Percentiles rank a stretch among this genome's conserved stretches.
These are phyloP conservation scores for Meliscaeva auricollis DNA, from an alignment of 2,888 invertebrate genomes.

Conservation along the genomic window DNA sequence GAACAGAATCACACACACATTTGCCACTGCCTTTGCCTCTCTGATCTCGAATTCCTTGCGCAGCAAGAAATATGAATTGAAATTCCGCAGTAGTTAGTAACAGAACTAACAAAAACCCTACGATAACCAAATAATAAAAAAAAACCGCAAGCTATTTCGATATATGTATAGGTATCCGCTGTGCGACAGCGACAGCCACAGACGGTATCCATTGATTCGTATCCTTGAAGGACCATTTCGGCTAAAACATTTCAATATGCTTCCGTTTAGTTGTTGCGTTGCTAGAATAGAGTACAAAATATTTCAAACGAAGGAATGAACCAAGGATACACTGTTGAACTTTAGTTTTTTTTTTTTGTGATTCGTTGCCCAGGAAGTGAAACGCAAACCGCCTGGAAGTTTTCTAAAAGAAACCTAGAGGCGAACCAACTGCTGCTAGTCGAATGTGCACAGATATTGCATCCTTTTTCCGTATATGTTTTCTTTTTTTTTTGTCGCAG, in stretches of 20 bases:
- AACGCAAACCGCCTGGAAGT: conserved; percentile 1
- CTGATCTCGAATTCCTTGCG: conserved; percentile 20
- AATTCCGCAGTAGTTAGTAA: conserved; percentile 38
- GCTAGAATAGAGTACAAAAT: neutral
- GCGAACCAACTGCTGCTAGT: conserved; percentile 20
- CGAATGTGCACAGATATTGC: conserved; percentile 19
- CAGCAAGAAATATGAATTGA: conserved; percentile 38
- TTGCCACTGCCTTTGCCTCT: neutral
- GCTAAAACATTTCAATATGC: conserved; percentile 44
- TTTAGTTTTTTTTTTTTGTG: neutral
- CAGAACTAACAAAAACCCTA: neutral
- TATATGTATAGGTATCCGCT: neutral
- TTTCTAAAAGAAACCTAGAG: conserved; percentile 30
- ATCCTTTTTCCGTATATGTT: neutral
- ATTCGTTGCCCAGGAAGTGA: neutral
- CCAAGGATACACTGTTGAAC: conserved; percentile 17
- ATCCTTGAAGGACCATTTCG: conserved; percentile 35
- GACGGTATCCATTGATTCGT: conserved; percentile 25
- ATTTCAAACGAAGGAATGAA: neutral
- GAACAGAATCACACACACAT: neutral
- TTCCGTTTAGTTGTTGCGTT: conserved; percentile 1
- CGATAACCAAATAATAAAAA: neutral
- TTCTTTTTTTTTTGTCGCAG: neutral
- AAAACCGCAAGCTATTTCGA: conserved; percentile 21
- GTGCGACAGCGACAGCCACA: conserved; percentile 17